Evolutionary conservation across 2,888 invertebrate genomes (phyloP), one percentile per base, ranked within the genome.

Genomic region (Mythimna vitellina): DNA sequence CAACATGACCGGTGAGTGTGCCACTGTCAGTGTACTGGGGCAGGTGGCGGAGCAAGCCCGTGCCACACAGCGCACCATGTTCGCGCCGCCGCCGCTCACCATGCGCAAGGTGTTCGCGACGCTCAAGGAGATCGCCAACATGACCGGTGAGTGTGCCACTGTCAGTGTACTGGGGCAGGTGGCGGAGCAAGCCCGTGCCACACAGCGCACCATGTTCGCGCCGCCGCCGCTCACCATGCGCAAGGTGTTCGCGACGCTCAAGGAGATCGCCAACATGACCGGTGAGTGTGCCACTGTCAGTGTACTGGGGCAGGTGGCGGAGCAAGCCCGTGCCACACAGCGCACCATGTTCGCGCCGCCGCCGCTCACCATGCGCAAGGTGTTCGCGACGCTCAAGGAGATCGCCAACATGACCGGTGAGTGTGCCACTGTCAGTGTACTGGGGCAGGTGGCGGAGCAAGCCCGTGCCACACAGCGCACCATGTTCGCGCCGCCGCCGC

Each of bases 31-130:
- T 0, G 99, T 99, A 95, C 42, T 99, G 72, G 99, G 99, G 8
- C 95, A 98, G 32, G 98, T 99, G 12, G 99, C 99, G 0, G 98
- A 99, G 95, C 97, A 97, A 87, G 98, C 98, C 54, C 97, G 98
- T 66, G 97, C 97, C 65, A 97, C 98, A 85, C 99, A 99, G 94
- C 97, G 98, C 83, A 98, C 98, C 93, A 98, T 99, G 97, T 98
- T 98, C 92, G 97, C 97, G 79, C 98, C 99, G 4, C 97, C 98
- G 9, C 97, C 98, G 17, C 96, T 99, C 58, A 97, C 97, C 0
- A 97, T 98, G 5, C 89, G 97, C 4, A 96, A 95, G 3, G 99
- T 99, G 8, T 99, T 98, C 91, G 96, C 96, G 3, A 98, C 98
- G 91, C 95, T 99, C 35, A 98, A 97, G 89, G 99, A 99, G 76